Conservation (phyloP, 2,888 invertebrate genomes). For the Muschampia plurimacula region DNA sequence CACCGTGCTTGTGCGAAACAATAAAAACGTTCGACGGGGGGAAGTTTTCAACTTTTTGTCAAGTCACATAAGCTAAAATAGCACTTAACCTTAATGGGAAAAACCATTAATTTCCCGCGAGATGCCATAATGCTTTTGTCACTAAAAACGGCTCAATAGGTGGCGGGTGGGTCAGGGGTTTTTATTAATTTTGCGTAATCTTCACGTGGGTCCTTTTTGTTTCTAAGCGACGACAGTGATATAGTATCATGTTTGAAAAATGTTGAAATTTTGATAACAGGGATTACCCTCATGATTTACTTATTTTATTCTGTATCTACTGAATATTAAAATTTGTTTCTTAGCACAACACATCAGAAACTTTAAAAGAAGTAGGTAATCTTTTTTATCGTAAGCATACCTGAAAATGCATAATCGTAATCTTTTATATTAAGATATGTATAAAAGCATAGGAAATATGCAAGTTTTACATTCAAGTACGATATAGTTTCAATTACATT, state of each 20-base stretch:
- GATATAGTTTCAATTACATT: too few relatives aligned
- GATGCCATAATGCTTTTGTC: constrained; percentile 73
- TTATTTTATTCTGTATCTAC: too few relatives aligned
- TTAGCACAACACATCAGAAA: too few relatives aligned
- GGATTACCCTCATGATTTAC: too few relatives aligned
- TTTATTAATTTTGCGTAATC: constrained; percentile 13
- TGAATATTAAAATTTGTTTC: too few relatives aligned
- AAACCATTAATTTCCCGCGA: constrained; percentile 73
- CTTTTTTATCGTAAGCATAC: too few relatives aligned
- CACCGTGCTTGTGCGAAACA: constrained; percentile 43
- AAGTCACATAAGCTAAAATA: constrained; percentile 77
- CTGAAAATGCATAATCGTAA: too few relatives aligned
- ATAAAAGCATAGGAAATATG: too few relatives aligned
- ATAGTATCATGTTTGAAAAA: too few relatives aligned
- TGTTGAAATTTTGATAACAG: too few relatives aligned
- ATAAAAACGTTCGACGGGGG: constrained; percentile 52
- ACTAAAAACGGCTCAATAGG: constrained; percentile 55
- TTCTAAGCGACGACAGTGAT: background rate
- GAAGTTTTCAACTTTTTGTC: constrained; percentile 69
- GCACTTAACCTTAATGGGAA: constrained; percentile 78
- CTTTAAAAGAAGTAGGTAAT: too few relatives aligned
- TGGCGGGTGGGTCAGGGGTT: constrained; percentile 25
- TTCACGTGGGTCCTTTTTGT: background rate
- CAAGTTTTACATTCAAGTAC: background rate
- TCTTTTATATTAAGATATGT: too few relatives aligned